Conservation (phyloP, 2,113 vertebrate species). For the Odocoileus virginianus region DNA sequence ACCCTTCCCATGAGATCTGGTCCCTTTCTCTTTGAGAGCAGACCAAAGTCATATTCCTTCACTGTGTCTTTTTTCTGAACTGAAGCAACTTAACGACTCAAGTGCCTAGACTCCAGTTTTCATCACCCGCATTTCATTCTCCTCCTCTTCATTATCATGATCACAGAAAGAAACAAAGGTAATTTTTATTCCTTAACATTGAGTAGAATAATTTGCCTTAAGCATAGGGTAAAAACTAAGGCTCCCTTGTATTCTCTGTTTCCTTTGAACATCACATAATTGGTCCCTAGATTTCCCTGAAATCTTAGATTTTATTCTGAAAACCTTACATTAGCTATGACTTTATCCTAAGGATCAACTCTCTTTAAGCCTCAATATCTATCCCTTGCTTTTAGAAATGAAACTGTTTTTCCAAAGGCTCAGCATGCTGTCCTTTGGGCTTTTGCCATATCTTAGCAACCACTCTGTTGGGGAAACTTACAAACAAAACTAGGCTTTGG, state of each 20-base stretch:
- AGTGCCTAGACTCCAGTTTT: background rate
- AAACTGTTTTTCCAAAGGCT: conserved; percentile 55
- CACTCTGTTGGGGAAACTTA: conserved; percentile 36
- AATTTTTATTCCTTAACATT: background rate
- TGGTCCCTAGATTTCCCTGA: conserved; percentile 63
- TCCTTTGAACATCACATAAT: conserved; percentile 61
- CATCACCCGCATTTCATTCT: background rate
- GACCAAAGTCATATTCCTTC: background rate
- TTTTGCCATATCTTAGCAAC: conserved; percentile 51
- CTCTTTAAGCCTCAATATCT: conserved; percentile 49
- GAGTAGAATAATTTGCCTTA: conserved; percentile 27
- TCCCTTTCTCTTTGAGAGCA: background rate
- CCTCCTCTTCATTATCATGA: background rate
- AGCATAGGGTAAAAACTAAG: background rate
- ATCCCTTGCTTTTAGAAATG: conserved; percentile 55
- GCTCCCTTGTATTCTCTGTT: background rate
- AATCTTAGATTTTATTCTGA: conserved; percentile 64
- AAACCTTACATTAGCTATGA: conserved; percentile 48
- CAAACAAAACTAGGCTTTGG: conserved; percentile 49
- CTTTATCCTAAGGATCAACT: conserved; percentile 64
- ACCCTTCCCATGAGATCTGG: background rate
- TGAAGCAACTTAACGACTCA: background rate
- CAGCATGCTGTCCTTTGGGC: conserved; percentile 37
- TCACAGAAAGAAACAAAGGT: background rate
- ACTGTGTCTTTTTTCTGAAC: background rate